These are phyloP conservation scores for Trissolcus brochymenae DNA, from an alignment of 2,888 invertebrate genomes.

Conservation along the genomic window DNA sequence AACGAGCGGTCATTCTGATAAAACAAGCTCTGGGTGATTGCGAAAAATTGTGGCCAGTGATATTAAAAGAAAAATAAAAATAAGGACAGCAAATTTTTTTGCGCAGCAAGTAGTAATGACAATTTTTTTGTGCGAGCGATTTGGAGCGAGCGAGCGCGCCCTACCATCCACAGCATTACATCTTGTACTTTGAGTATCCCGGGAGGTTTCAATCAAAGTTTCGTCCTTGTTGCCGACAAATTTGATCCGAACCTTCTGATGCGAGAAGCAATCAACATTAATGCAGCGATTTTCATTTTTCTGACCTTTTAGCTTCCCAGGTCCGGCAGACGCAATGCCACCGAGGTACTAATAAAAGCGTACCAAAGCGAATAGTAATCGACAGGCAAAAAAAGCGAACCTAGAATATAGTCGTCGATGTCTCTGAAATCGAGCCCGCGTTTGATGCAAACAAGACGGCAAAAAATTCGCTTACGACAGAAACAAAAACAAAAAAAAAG, in stretches of 20 bases:
- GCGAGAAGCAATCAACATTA: constrained; percentile 63
- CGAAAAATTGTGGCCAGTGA: constrained; percentile 22
- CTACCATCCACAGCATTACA: constrained; percentile 67
- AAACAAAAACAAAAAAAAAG: constrained; percentile 18
- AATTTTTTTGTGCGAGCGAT: not conserved
- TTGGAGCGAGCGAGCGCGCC: constrained; percentile 18
- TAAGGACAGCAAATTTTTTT: not conserved
- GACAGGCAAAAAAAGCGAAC: constrained; percentile 56
- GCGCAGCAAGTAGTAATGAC: constrained; percentile 2
- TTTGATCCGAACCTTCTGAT: constrained; percentile 48
- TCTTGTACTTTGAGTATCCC: constrained; percentile 70
- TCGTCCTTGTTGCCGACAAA: constrained; percentile 14
- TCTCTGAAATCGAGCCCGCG: constrained; percentile 56
- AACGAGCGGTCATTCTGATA: constrained; percentile 10
- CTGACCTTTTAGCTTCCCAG: constrained; percentile 77
- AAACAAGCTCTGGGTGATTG: not conserved
- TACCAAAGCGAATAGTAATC: constrained; percentile 58
- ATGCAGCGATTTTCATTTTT: constrained; percentile 75
- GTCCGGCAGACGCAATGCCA: constrained; percentile 77
- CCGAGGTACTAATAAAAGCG: constrained; percentile 74
- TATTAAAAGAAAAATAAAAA: not conserved
- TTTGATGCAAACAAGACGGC: constrained; percentile 34
- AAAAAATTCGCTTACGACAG: constrained; percentile 6
- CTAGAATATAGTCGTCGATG: constrained; percentile 59
- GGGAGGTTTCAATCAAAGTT: constrained; percentile 30